These are phyloP conservation scores for Nyctibius grandis DNA, from an alignment of 2,797 vertebrate genomes.

Conservation along the genomic window DNA sequence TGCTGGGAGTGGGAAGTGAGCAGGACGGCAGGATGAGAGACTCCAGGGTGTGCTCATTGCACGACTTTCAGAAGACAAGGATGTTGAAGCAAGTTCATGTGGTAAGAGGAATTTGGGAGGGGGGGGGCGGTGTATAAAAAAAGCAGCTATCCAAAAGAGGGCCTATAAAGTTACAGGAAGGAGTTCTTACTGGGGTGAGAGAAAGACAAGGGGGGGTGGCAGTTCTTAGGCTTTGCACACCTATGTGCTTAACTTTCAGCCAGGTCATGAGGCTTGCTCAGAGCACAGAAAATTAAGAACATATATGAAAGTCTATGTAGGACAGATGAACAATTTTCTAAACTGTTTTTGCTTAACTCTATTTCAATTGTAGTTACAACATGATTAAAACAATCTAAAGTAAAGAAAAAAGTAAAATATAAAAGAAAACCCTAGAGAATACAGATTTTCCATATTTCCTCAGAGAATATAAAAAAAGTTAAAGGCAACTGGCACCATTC, in stretches of 20 bases:
- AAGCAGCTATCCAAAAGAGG: neutral
- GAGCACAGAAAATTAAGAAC: neutral
- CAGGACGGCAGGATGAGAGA: fast-evolving
- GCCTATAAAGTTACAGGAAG: neutral
- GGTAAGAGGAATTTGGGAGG: neutral
- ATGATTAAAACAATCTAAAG: neutral
- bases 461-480: neutral
- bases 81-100: neutral
- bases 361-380: neutral
- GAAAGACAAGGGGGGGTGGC: neutral
- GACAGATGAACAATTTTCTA: neutral
- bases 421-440: neutral
- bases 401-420: neutral
- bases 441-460: neutral
- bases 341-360: neutral
- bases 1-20: neutral
- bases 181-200: neutral
- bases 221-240: neutral
- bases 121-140: neutral
- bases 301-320: fast-evolving
- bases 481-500: neutral
- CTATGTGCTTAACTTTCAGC: neutral
- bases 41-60: neutral
- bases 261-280: neutral
- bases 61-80: neutral